Evolutionary conservation across 2,888 invertebrate species (phyloP).

Genomic region (Drosophila stalkeri): DNA sequence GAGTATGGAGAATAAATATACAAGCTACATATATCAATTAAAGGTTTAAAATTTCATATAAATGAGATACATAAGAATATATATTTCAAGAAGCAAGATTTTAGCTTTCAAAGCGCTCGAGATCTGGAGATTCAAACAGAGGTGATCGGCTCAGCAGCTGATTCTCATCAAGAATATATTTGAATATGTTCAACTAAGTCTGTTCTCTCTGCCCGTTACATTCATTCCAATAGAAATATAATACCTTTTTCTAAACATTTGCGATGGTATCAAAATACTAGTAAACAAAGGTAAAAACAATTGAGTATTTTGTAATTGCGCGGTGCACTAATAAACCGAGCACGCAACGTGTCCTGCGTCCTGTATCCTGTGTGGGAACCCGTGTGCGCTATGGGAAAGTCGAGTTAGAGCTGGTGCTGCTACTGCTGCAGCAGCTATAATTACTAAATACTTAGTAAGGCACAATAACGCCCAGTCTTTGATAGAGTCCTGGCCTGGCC

Average conservation of each 20-base stretch:
- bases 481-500: conserved; percentile 11
- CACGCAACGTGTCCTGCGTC: conserved; percentile 59
- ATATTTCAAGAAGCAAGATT: neutral
- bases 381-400: conserved; percentile 63
- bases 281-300: conserved; percentile 39
- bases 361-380: conserved; percentile 58
- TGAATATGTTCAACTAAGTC: neutral
- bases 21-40: too few relatives aligned
- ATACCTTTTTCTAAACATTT: conserved; percentile 1
- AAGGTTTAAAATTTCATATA: neutral
- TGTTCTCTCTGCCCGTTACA: neutral
- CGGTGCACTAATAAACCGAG: conserved; percentile 58
- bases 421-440: conserved; percentile 45
- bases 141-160: neutral
- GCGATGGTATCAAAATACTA: conserved; percentile 7
- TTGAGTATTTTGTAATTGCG: conserved; percentile 68
- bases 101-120: neutral
- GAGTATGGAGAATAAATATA: too few relatives aligned
- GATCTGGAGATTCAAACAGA: neutral
- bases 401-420: conserved; percentile 24
- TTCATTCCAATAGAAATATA: neutral
- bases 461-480: conserved; percentile 14
- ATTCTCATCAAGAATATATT: neutral
- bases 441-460: conserved; percentile 59
- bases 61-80: neutral